Base-by-base conservation (phyloP, 2,113 vertebrate genomes). In the Pomatostomus ruficeps region DNA sequence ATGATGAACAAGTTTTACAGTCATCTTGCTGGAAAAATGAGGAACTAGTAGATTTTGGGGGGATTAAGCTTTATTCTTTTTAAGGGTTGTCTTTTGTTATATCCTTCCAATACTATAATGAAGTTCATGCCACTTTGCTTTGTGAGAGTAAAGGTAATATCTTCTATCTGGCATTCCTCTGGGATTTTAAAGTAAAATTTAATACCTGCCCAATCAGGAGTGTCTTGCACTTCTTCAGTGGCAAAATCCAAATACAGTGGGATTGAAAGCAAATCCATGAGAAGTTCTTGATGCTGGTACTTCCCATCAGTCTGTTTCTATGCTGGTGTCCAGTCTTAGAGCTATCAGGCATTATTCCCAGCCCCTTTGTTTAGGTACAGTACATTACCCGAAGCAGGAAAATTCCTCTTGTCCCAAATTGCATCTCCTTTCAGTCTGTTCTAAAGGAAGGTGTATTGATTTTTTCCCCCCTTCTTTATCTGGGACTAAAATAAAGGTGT, bases 391-490 rank as follows among this genome's bases (percentile, higher is more conserved):
- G 33, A 59, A 63, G 25, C 7, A n/a, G 67, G 24, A 71, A 78
- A 66, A 38, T 48, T 9, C 11, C 18, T 62, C 4, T 48, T 71
- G 24, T 11, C 24, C 10, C 26, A 66, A 36, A n/a, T 1, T 26
- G 15, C 7, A 25, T 65, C 21, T 84, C 14, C 25, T 51, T 88
- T 84, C 33, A 82, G 14, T 9, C 28, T 40, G 3, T 45, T 58
- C 48, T 71, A 29, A 80, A 91, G 21, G 21, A 49, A 67, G 5
- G 9, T 43, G 14, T 70, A 23, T 43, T 36, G 48, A 45, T 36
- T 38, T 12, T 11, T 1, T 4, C 3, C 3, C 14, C 1, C 4
- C 8, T 36, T 20, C 5, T 11, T 63, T 73, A 24, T 49, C n/a
- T 63, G 40, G 16, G 28, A 12, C 11, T 68, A 48, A 70, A 61